Percentiles rank a stretch among this genome's conserved stretches.
phyloP scores from a whole-genome alignment of 1,140 invertebrate genomes.

The Phymastichus coffea region DNA sequence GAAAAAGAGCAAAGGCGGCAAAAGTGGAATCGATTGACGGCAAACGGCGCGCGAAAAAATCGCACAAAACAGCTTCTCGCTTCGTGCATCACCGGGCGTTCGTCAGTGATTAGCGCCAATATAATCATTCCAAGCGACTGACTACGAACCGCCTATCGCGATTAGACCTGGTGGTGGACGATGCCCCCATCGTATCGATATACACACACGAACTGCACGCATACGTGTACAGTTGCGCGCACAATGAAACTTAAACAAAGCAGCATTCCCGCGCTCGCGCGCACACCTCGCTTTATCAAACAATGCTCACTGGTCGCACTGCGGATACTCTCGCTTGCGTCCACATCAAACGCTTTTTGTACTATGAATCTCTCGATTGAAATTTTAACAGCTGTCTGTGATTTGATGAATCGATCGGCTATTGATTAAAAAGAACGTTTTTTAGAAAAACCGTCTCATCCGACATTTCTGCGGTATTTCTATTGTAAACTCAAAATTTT shows the following conservation, averaged over 20 bases:
- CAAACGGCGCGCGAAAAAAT: slow-evolving; percentile 15
- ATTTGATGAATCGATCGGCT: neutral
- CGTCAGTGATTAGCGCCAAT: slow-evolving; percentile 18
- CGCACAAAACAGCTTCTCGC: slow-evolving; percentile 8
- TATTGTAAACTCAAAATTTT: too few relatives aligned
- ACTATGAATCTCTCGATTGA: neutral
- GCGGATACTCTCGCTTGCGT: neutral
- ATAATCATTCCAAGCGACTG: slow-evolving; percentile 16
- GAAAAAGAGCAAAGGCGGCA: neutral
- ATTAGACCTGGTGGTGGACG: neutral
- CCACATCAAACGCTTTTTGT: neutral
- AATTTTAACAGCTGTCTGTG: neutral
- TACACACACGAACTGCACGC: too few relatives aligned
- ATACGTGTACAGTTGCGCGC: too few relatives aligned
- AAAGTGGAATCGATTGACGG: slow-evolving; percentile 3
- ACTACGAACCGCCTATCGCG: slow-evolving; percentile 11
- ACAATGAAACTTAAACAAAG: slow-evolving; percentile 21
- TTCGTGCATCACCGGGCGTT: slow-evolving; percentile 10
- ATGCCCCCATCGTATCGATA: neutral
- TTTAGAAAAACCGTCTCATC: too few relatives aligned
- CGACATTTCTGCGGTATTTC: too few relatives aligned
- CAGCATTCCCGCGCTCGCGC: too few relatives aligned
- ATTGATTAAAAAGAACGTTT: neutral
- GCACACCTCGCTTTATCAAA: neutral
- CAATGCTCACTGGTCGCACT: neutral